Evolutionary conservation across 2,888 invertebrate genomes (phyloP), one percentile per base, ranked within the genome.

Genomic region (Noctua janthina): DNA sequence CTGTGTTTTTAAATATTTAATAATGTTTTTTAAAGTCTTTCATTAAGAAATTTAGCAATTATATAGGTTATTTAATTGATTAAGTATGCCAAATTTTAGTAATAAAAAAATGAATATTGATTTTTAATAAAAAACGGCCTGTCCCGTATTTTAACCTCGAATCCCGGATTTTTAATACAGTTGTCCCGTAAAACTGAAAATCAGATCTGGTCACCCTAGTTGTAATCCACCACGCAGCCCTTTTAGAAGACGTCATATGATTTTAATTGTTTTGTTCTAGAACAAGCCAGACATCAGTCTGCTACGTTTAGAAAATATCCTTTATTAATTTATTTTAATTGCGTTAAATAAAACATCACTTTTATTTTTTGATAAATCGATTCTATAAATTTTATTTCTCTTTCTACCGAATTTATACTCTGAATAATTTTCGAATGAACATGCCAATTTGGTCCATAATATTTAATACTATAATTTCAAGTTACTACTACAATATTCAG

Each of bases 381-480:
- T 79, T 78, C 64, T 78, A 79, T 80, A 67, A 69, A 79, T 82
- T 86, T 86, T 81, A 86, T 89, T 90, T 72, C 7, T 54, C 23
- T 29, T 74, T 80, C 77, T 85, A 83, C 81, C 43, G 74, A 74
- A 72, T 56, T 79, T 69, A 78, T 59, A 68, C 54, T 56, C 74
- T 83, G 76, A 79, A 78, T 76, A 76, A 68, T 74, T 83, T 85
- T 78, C 13, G 64, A 83, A 81, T 81, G 79, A 88, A 89, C 80
- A 80, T 88, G 83, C 89, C 90, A 90, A 89, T 88, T 91, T 91
- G 91, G 91, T 91, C 92, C 92, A 87, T 87, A 81, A 81, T 82
- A 76, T 73, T 87, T 82, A 81, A 79, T 84, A 87, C 85, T 87
- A 89, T 69, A 64, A 72, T 70, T 73, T 54, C 51, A 75, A 81